Evolutionary conservation across 2,888 invertebrate species (phyloP), one percentile per base, ranked within the genome.

Genomic region (Tetranychus truncatus): DNA sequence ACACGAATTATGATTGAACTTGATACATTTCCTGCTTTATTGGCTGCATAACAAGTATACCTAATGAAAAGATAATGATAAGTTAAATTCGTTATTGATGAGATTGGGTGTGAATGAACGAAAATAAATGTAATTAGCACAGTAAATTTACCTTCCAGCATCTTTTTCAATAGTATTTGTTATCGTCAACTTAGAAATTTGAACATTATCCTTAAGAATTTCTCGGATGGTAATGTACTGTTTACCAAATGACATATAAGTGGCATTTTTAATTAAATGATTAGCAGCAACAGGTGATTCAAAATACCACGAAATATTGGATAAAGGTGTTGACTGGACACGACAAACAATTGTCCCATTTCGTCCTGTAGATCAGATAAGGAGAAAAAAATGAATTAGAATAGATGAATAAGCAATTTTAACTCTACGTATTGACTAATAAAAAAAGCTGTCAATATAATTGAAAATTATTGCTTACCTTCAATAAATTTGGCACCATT

Each of bases 401-500:
- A 15, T 55, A 15, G 55, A 55, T 15, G 3, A 34, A 34, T 34
- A 34, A 34, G 34, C 5, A 34, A 3, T 34, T 34, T 34, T 34
- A 34, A 34, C 34, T 34, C 5, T 34, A 34, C 34, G 3, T 34
- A 0, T 34, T 34, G 34, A 5, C 34, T 34, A 5, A 34, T 34
- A 34, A 34, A 34, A 34, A 34, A 34, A 24, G n/a, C 34, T 34
- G 34, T 34, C 34, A 34, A 3, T 5, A 34, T 34, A 34, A 34
- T 34, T 34, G 34, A 34, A 34, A 34, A 34, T 34, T 34, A 34
- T 34, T 66, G 20, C 69, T 24, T 74, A 76, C 77, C 77, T 74
- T 77, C 75, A 55, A 77, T 71, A 44, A 72, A 69, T 65, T 91
- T 88, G 80, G 89, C 69, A 90, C 66, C 71, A 11, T 76, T 76